Base-by-base conservation (phyloP, 2,888 invertebrate species). In the Hirtodrosophila histrioides region DNA sequence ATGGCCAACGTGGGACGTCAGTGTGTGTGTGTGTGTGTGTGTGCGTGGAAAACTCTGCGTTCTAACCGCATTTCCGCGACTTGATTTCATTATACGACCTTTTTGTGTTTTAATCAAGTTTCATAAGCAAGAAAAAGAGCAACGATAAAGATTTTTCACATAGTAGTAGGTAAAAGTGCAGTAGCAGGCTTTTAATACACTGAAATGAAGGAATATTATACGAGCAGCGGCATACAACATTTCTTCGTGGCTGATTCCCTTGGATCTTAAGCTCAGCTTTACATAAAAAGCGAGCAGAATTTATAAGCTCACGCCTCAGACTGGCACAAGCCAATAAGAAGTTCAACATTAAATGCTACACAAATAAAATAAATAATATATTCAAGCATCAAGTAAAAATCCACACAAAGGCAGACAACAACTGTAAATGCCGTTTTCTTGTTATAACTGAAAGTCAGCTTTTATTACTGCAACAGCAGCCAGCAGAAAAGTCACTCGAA, bases 11-110 rank as follows among this genome's bases (percentile, higher is more conserved):
- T 17, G 17, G 17, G 3, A 27, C 27, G 27, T 27, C 41, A 35
- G 35, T 7, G 43, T 24, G 43, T 5, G 4, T 29, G 0, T 33
- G 31, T 41, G 48, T 62, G 41, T 41, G 35, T 49, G 31, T 55
- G 27, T 56, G 24, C 57, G 37, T 62, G 36, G 40, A 35, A 27
- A 9, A 46, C 50, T 44, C 46, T 54, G 24, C 41, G 29, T 46
- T 54, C n/a, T 57, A 57, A 50, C 44, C 58, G 45, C 62, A 44
- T 53, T 72, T 60, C 57, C 65, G 57, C 67, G 62, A 58, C 57
- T 69, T 72, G 73, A 75, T 70, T 69, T 66, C 57, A 66, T 68
- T 71, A 75, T 66, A 63, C 50, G 62, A 68, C 57, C 57, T 63
- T 54, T 57, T 50, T 45, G 48, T 45, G 29, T 54, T 62, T 57